phyloP scores from a whole-genome alignment of 2,888 invertebrate genomes.

The Chymomyza amoena region DNA sequence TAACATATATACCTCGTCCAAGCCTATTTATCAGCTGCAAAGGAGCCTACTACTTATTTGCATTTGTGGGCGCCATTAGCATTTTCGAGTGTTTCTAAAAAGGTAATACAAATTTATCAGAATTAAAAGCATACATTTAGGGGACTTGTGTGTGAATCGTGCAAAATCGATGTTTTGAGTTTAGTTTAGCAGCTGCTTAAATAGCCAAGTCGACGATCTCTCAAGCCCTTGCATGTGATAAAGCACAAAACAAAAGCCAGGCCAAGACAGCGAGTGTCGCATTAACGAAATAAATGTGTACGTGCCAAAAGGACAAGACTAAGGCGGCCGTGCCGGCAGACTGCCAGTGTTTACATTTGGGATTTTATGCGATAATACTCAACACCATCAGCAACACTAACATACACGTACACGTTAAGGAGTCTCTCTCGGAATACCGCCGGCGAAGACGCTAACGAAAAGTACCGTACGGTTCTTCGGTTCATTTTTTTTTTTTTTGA shows the following conservation, averaged over 20 bases:
- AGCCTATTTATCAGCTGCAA: background rate
- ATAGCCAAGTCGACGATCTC: background rate
- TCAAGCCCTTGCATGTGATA: background rate
- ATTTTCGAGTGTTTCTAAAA: background rate
- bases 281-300: slow-evolving; percentile 57
- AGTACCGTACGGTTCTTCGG: background rate
- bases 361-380: slow-evolving; percentile 69
- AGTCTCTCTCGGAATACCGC: background rate
- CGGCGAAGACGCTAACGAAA: background rate
- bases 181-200: background rate
- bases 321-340: slow-evolving; percentile 9
- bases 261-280: slow-evolving; percentile 36
- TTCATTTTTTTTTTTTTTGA: no score
- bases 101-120: background rate
- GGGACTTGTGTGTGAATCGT: background rate
- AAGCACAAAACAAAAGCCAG: background rate
- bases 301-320: slow-evolving; percentile 52
- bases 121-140: background rate
- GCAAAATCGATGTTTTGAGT: background rate
- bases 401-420: slow-evolving; percentile 10
- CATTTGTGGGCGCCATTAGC: background rate
- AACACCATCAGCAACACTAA: slow-evolving; percentile 43
- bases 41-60: background rate
- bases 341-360: slow-evolving; percentile 68
- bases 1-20: background rate